Evolutionary conservation across 2,113 vertebrate species (phyloP).

Genomic region (Pterophyllum scalare): DNA sequence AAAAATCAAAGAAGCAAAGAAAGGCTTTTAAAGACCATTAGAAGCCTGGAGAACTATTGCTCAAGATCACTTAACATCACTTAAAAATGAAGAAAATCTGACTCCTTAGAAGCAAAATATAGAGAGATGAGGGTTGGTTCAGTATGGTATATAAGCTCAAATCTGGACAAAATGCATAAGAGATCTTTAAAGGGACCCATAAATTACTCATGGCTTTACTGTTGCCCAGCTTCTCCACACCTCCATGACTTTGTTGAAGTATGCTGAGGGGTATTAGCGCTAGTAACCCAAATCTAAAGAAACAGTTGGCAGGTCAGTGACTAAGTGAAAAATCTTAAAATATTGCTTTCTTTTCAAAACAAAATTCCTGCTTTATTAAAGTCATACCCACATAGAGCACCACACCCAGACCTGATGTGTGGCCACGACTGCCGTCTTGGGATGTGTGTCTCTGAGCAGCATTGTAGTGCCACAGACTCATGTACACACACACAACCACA

Average conservation of each 20-base stretch:
- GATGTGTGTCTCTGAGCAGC: slow-evolving; percentile 40
- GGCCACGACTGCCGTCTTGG: slow-evolving; percentile 35
- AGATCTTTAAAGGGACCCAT: neutral
- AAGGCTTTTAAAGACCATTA: neutral
- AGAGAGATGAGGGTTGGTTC: neutral
- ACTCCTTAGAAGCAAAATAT: neutral
- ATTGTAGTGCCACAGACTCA: neutral
- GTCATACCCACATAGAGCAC: slow-evolving; percentile 44
- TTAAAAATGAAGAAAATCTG: neutral
- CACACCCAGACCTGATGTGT: slow-evolving; percentile 53
- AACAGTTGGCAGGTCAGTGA: slow-evolving; percentile 42
- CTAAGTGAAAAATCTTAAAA: slow-evolving; percentile 37
- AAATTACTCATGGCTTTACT: neutral
- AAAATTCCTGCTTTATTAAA: slow-evolving; percentile 72
- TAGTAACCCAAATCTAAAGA: slow-evolving; percentile 51
- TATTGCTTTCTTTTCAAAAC: slow-evolving; percentile 53
- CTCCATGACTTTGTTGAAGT: neutral
- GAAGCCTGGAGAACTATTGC: neutral
- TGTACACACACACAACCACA: neutral
- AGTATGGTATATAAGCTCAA: neutral
- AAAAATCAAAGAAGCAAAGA: neutral
- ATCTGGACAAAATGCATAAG: neutral
- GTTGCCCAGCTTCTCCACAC: neutral
- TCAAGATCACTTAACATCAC: neutral
- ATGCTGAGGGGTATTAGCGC: neutral